phyloP scores from a whole-genome alignment of 53 echinoderm and acorn worm species.

The Mesocentrotus franciscanus region DNA sequence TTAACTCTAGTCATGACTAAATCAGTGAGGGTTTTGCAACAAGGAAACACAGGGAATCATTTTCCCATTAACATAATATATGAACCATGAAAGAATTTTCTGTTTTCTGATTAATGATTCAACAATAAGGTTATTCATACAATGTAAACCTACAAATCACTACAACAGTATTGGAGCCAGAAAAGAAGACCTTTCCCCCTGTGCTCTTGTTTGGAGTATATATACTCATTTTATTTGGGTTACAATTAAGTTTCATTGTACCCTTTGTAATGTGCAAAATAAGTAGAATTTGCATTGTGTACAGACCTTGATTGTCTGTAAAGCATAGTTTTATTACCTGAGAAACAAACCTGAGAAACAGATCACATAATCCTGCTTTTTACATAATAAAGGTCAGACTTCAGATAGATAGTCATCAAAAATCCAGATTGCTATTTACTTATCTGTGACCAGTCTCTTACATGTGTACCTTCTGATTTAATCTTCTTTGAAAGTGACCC shows the following conservation, averaged over 20 bases:
- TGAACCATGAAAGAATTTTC: neutral
- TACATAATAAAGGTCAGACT: constrained; percentile 3
- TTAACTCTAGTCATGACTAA: neutral
- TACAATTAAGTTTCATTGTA: neutral
- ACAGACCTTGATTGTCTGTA: constrained; percentile 11
- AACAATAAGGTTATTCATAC: neutral
- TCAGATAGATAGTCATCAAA: neutral
- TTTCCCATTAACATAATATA: neutral
- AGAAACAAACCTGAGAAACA: neutral
- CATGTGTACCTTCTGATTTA: neutral
- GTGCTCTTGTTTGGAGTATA: no score
- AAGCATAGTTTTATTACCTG: neutral
- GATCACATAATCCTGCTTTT: neutral
- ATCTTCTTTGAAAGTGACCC: neutral
- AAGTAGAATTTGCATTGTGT: neutral
- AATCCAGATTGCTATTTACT: neutral
- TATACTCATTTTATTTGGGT: neutral
- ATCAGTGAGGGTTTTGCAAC: neutral
- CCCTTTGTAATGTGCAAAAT: neutral
- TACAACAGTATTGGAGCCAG: neutral
- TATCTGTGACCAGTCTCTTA: neutral
- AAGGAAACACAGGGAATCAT: neutral
- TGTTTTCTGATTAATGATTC: neutral
- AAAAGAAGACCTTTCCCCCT: neutral
- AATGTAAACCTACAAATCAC: neutral